phyloP scores from a whole-genome alignment of 2,888 invertebrate species.

The Prosopocoilus inquinatus region DNA sequence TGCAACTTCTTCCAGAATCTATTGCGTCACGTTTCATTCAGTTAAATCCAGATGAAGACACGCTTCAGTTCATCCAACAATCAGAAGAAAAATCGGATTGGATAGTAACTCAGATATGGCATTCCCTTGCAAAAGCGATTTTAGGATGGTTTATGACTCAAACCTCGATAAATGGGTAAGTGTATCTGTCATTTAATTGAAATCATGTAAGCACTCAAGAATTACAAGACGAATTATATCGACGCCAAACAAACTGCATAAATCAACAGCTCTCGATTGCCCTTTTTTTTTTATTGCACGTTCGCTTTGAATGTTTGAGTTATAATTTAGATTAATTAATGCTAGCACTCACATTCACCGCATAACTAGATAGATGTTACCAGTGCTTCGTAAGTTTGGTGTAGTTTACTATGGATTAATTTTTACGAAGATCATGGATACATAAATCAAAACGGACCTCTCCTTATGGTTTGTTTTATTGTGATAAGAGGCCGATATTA shows the following conservation, averaged over 20 bases:
- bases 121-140: conserved; percentile 80
- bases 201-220: too few relatives aligned
- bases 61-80: conserved; percentile 68
- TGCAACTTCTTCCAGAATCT: conserved; percentile 54
- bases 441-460: conserved; percentile 10
- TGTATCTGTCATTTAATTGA: conserved; percentile 28
- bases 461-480: background rate
- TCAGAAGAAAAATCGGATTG: conserved; percentile 81
- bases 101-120: conserved; percentile 87
- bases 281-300: background rate
- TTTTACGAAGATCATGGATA: conserved; percentile 8
- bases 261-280: background rate
- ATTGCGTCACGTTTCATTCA: conserved; percentile 63
- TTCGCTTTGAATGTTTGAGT: background rate
- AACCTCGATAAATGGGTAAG: conserved; percentile 93
- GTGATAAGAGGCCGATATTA: conserved; percentile 3
- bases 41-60: conserved; percentile 69
- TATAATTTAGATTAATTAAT: too few relatives aligned
- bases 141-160: conserved; percentile 89
- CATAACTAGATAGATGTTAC: conserved; percentile 2
- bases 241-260: background rate
- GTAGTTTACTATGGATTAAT: conserved; percentile 5
- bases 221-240: background rate
- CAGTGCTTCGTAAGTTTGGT: conserved; percentile 5
- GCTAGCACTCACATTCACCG: too few relatives aligned